phyloP scores from a whole-genome alignment of 2,888 invertebrate species.

The Ophion obscuratus region DNA sequence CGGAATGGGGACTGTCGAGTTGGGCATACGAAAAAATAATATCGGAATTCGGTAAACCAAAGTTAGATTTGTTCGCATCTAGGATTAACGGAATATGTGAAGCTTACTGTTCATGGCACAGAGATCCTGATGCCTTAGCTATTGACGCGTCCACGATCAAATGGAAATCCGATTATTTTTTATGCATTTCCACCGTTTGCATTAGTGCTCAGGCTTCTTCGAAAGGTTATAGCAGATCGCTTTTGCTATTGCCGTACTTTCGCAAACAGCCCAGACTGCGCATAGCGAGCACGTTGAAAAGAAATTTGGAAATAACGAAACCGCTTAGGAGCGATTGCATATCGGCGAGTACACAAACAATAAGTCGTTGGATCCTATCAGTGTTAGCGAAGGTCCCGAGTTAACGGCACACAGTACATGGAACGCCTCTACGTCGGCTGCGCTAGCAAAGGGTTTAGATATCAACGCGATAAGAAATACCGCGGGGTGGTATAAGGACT shows the following conservation, averaged over 20 bases:
- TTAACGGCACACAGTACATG: constrained; percentile 43
- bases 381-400: constrained; percentile 31
- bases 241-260: constrained; percentile 37
- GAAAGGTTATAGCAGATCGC: constrained; percentile 37
- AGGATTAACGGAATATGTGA: constrained; percentile 58
- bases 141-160: constrained; percentile 59
- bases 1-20: constrained; percentile 1
- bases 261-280: constrained; percentile 36
- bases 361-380: constrained; percentile 46
- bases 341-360: constrained; percentile 31
- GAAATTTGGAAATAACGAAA: constrained; percentile 43
- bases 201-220: constrained; percentile 32
- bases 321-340: constrained; percentile 22
- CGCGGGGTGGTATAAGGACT: constrained; percentile 42
- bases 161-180: constrained; percentile 53
- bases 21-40: constrained; percentile 10
- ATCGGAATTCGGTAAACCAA: too few relatives aligned
- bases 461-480: constrained; percentile 41
- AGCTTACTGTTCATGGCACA: constrained; percentile 55
- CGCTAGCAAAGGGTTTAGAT: constrained; percentile 40
- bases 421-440: constrained; percentile 44
- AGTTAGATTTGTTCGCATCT: constrained; percentile 45
- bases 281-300: constrained; percentile 29
- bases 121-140: constrained; percentile 59
- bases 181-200: constrained; percentile 65